Conservation (phyloP, 1,140 invertebrate genomes). For the Trinorchestia longiramus region DNA sequence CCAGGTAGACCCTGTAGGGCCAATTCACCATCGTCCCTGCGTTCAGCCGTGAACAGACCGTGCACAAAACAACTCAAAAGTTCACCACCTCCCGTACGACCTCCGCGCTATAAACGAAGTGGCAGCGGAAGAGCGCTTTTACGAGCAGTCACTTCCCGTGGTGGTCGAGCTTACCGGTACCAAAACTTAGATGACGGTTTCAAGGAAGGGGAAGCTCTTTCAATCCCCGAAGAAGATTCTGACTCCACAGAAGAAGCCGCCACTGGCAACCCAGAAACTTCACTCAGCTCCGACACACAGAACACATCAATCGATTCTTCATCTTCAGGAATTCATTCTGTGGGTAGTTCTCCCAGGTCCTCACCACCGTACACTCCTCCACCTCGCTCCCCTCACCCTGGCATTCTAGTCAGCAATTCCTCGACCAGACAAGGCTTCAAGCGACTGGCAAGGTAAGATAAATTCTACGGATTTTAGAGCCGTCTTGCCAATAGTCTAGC, state of each 20-base stretch:
- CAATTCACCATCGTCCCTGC: neutral
- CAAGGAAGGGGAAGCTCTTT: neutral
- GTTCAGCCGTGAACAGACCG: neutral
- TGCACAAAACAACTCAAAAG: conserved; percentile 6
- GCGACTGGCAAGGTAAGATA: conserved; percentile 7
- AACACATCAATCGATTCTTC: conserved; percentile 43
- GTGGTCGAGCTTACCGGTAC: neutral
- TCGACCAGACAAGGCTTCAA: conserved; percentile 22
- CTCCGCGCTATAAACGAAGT: neutral
- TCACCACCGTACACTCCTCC: conserved; percentile 23
- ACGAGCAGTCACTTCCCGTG: conserved; percentile 13
- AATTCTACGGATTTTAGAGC: no score
- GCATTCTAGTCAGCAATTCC: conserved; percentile 10
- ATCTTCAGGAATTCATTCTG: conserved; percentile 13
- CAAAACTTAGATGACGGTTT: conserved; percentile 15
- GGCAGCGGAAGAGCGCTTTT: neutral
- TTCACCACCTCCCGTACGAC: conserved; percentile 8
- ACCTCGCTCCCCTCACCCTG: neutral
- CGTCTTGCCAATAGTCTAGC: no score
- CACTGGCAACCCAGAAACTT: neutral
- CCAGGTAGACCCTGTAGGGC: neutral
- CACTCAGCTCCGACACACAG: neutral
- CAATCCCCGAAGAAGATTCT: neutral
- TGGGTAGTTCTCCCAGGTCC: neutral
- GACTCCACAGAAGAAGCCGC: neutral